A percentile compares a stretch with the other conserved stretches of the same genome.
Conservation (phyloP, 2,888 invertebrate genomes). For the Cryptocheilus praepositus region DNA sequence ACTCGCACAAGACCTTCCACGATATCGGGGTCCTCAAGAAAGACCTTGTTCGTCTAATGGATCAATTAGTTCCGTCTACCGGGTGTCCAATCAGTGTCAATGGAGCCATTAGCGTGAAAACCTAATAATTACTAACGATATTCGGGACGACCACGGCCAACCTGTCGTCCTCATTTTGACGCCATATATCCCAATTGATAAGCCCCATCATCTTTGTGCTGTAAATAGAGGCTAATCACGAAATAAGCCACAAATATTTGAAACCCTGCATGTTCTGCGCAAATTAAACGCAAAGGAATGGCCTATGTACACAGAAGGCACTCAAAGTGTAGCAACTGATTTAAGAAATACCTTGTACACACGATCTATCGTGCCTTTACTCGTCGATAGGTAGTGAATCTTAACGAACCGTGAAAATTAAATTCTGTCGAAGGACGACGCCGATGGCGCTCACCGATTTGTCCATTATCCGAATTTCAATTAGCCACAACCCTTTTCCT, state of each 20-base stretch:
- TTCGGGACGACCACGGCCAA: constrained; percentile 19
- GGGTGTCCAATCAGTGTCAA: constrained; percentile 50
- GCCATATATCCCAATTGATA: no score
- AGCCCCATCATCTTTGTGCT: no score
- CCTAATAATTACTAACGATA: constrained; percentile 48
- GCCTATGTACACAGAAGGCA: no score
- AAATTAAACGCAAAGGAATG: no score
- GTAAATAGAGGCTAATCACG: no score
- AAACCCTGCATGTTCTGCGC: no score
- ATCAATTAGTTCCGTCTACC: constrained; percentile 50
- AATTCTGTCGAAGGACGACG: constrained; percentile 48
- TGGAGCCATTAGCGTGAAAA: constrained; percentile 47
- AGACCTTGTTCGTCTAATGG: constrained; percentile 49
- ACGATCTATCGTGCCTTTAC: background rate
- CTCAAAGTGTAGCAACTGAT: no score
- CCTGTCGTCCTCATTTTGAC: no score
- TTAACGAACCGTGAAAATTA: constrained; percentile 57
- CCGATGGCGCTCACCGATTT: constrained; percentile 41
- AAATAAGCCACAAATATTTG: no score
- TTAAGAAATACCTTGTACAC: background rate
- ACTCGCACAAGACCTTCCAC: constrained; percentile 30
- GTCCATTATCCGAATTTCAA: constrained; percentile 58
- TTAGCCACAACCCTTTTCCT: constrained; percentile 32
- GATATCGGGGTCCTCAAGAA: constrained; percentile 38
- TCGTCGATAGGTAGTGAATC: constrained; percentile 5